Evolutionary conservation across 2,888 invertebrate genomes (phyloP).

Genomic region (Rhamnusium bicolor): DNA sequence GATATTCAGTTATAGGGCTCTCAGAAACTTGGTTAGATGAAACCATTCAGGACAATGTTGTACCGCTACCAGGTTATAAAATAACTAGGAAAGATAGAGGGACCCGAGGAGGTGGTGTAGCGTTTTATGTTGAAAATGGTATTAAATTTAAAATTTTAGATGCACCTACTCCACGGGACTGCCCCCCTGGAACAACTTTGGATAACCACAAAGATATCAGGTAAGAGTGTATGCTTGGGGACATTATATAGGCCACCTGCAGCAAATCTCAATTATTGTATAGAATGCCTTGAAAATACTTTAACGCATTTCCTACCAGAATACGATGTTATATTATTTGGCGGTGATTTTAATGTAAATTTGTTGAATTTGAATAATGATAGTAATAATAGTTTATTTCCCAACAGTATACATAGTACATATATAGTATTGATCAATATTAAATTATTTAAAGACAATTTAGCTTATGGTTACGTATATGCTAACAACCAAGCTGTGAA

Average conservation of each 20-base stretch:
- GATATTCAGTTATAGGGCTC: background rate
- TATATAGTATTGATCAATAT: no score
- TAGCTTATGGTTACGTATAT: no score
- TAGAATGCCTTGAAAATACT: no score
- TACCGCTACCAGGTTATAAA: background rate
- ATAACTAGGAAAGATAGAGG: background rate
- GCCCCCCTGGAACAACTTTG: constrained; percentile 8
- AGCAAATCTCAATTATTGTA: no score
- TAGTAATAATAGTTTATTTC: no score
- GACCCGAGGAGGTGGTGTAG: constrained; percentile 7
- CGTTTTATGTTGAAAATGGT: background rate
- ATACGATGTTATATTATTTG: no score
- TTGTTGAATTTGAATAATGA: no score
- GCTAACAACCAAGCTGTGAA: no score
- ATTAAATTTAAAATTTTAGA: background rate
- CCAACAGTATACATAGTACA: no score
- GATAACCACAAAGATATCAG: constrained; percentile 8
- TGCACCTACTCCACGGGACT: background rate
- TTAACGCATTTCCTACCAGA: no score
- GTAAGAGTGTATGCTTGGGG: constrained; percentile 8
- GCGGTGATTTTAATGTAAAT: no score
- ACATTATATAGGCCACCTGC: constrained; percentile 16
- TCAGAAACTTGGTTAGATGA: constrained; percentile 10
- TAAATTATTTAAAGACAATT: no score
- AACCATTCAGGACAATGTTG: background rate